Conservation (phyloP, 2,888 invertebrate species). For the Argyresthia goedartella region DNA sequence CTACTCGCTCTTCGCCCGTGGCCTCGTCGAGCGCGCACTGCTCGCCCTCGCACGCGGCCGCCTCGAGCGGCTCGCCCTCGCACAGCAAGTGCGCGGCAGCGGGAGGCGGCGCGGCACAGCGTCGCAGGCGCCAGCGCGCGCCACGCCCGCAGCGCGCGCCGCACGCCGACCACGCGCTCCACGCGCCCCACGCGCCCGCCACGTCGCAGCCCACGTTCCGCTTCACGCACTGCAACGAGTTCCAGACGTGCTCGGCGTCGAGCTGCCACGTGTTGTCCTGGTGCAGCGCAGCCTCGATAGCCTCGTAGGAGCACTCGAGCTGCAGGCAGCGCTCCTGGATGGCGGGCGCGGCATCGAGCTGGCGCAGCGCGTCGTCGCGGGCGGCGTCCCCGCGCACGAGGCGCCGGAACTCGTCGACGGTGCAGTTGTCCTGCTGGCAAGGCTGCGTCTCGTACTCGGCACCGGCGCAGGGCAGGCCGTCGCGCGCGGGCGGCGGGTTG, state of each 20-base stretch:
- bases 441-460: conserved; percentile 39
- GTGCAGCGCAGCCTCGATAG: conserved; percentile 42
- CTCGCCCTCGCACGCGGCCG: conserved; percentile 43
- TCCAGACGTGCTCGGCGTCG: conserved; percentile 52
- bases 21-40: conserved; percentile 42
- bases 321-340: conserved; percentile 53
- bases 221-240: conserved; percentile 61
- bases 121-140: conserved; percentile 41
- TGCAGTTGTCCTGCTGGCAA: conserved; percentile 53
- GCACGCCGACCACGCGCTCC: conserved; percentile 52
- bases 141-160: conserved; percentile 53
- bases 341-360: conserved; percentile 47
- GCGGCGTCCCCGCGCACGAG: conserved; percentile 37
- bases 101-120: conserved; percentile 51
- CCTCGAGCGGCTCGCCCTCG: conserved; percentile 37
- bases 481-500: conserved; percentile 51
- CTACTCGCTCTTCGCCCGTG: conserved; percentile 22
- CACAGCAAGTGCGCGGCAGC: conserved; percentile 37
- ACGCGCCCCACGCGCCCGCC: conserved; percentile 49
- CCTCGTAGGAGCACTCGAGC: conserved; percentile 52
- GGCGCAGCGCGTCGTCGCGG: conserved; percentile 39
- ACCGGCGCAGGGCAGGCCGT: conserved; percentile 52
- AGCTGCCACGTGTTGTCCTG: conserved; percentile 52
- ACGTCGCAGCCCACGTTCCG: conserved; percentile 62
- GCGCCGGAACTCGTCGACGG: conserved; percentile 41